Evolutionary conservation across 2,113 vertebrate species (phyloP), one percentile per base, ranked within the genome.

Genomic region (Sturnus vulgaris): DNA sequence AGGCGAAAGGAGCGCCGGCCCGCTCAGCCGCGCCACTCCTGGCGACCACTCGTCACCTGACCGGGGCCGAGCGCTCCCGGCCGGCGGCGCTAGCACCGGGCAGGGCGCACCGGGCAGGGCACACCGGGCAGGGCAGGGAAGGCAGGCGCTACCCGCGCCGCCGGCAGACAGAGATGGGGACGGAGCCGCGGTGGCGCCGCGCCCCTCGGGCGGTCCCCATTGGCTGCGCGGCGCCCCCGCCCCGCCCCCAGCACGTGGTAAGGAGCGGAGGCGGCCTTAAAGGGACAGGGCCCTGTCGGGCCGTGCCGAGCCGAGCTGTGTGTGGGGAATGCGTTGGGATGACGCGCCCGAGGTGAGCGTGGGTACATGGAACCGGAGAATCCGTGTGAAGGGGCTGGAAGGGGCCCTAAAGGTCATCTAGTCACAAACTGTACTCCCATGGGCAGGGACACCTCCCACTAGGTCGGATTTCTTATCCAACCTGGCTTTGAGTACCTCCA

Each of bases 281-380:
- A 96, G 91, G 46, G 76, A 3, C 44, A 23, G 44, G 3, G 18
- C 52, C 5, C 6, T 6, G 7, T 1, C 3, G 9, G 1, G 40
- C 28, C 2, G 39, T 0, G 40, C 39, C 11, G 40, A 40, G 39
- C 39, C 37, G 37, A 8, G 33, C 28, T 6, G 24, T 11, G 12
- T 15, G 55, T 1, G 33, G 0, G 14, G 27, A 2, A 4, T 1
- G 20, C 0, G 10, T 4, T 0, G 31, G 4, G 4, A 4, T 5
- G 3, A 2, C 0, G 4, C 1, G 6, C 0, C 5, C 4, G 9
- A 2, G 3, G 30, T 10, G 60, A 8, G 40, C 11, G n/a, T 6
- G 2, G 15, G 0, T 1, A 3, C 15, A 6, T 3, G 6, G 3
- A 5, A 3, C 17, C 7, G 7, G 17, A 6, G 25, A 18, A 7